Conservation (phyloP, 1,140 invertebrate species). For the Schlechtendalia chinensis region DNA sequence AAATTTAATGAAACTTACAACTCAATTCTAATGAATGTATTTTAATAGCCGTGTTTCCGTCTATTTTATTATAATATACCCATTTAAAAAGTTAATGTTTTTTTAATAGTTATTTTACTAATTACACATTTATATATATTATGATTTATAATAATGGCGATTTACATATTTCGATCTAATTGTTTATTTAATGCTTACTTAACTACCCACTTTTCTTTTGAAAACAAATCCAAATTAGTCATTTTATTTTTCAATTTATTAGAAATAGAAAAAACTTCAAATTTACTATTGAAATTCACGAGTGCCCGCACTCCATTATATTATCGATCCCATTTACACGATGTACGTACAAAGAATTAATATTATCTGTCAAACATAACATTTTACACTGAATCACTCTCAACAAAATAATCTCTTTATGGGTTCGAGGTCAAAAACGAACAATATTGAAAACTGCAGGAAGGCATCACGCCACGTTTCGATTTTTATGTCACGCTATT, state of each 20-base stretch:
- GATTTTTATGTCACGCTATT: neutral
- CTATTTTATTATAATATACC: neutral
- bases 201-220: too few species aligned
- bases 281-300: neutral
- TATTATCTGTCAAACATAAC: neutral
- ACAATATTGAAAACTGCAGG: neutral
- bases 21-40: neutral
- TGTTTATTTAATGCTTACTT: too few species aligned
- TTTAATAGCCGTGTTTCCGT: conserved; percentile 10
- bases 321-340: neutral
- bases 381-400: neutral
- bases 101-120: conserved; percentile 24
- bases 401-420: conserved; percentile 11
- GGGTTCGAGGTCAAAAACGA: conserved; percentile 7
- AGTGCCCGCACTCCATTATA: neutral
- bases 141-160: too few species aligned
- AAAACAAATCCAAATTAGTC: neutral
- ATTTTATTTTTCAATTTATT: neutral
- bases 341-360: neutral
- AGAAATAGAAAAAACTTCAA: neutral
- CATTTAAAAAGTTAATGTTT: neutral
- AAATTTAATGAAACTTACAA: conserved; percentile 21
- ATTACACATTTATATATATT: neutral
- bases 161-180: too few species aligned
- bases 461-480: neutral